Base-by-base conservation (phyloP, 2,797 vertebrate genomes). In the Onychomys arenicola region DNA sequence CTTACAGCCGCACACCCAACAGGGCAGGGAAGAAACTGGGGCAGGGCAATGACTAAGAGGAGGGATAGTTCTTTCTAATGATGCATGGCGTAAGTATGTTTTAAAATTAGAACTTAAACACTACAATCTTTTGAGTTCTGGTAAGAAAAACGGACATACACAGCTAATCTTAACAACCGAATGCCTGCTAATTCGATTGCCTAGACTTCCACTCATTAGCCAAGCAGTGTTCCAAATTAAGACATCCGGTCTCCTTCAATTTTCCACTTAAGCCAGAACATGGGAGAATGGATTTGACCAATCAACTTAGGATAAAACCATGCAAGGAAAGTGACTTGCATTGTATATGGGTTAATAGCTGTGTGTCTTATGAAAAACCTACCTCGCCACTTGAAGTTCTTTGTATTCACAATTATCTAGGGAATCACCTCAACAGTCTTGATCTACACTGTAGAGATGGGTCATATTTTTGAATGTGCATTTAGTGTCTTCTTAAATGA, bases 221-320 rank as follows among this genome's bases (percentile, higher is more conserved):
- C 2, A 9, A 98, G 75, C 97, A 98, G 94, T 83, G 93, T 97
- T 97, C 97, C 97, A 97, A 97, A 98, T 98, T 95, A 98, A 98
- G 97, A 98, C 97, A 97, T 97, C 98, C 96, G 93, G 96, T 97
- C 98, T 97, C 97, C 97, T 96, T 96, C 96, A 97, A 55, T 97
- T 93, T 97, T 98, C 98, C 98, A 94, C 92, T 97, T 65, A 98
- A 96, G 97, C 91, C 96, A 93, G 95, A 96, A 94, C 34, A 98
- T 91, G 96, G 97, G 97, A 96, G 93, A 97, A 81, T n/a, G 87
- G 97, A 96, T 95, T 94, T 57, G 81, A 97, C 85, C 98, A 94
- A 97, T 96, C 97, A 97, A 97, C 96, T 96, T 81, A 87, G 86
- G 97, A 95, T 96, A 96, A 97, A 98, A 98, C 96, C 96, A 97